Base-by-base conservation (phyloP, 2,888 invertebrate genomes). In the Thereva nobilitata region DNA sequence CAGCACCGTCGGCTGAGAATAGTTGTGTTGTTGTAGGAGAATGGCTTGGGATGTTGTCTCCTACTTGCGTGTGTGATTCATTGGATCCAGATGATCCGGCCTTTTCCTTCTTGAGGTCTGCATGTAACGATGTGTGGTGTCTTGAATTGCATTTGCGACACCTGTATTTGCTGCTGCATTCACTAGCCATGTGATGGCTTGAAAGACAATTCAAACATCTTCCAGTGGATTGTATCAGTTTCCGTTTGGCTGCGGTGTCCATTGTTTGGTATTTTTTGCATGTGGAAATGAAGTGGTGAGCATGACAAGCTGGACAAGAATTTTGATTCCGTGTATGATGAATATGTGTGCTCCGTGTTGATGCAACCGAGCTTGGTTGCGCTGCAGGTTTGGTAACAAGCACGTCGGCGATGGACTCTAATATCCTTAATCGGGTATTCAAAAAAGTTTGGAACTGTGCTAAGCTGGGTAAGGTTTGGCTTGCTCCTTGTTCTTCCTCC, bases 401-500 rank as follows among this genome's bases (percentile, higher is more conserved):
- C 7, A 40, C 9, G 3, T 38, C 40, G 6, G 55, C 0, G 8
- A 40, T 55, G 0, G 55, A 40, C 9, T 40, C 55, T 3, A 55
- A 55, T 41, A n/a, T 37, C 23, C 37, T 53, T 35, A 53, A 8
- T 23, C 53, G 53, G 10, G 5, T 53, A 8, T 53, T 53, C 41
- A 55, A 34, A 40, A 55, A 55, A 5, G 4, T 12, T 0, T 41
- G n/a, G 7, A 55, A 55, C 7, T 10, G 41, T 5, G 7, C 7
- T 2, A 41, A 55, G 1, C 10, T 55, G 12, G 55, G 41, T 12
- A 55, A 12, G 6, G 40, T 41, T 41, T 41, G 41, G 3, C 23
- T 7, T 41, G 55, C 9, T 41, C 55, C 55, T 23, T 12, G 41
- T 41, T 55, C 55, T 38, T 55, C 55, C 35, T 55, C 37, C 53